Evolutionary conservation across 2,113 vertebrate species (phyloP), one percentile per base, ranked within the genome.

Genomic region (Antennarius striatus): DNA sequence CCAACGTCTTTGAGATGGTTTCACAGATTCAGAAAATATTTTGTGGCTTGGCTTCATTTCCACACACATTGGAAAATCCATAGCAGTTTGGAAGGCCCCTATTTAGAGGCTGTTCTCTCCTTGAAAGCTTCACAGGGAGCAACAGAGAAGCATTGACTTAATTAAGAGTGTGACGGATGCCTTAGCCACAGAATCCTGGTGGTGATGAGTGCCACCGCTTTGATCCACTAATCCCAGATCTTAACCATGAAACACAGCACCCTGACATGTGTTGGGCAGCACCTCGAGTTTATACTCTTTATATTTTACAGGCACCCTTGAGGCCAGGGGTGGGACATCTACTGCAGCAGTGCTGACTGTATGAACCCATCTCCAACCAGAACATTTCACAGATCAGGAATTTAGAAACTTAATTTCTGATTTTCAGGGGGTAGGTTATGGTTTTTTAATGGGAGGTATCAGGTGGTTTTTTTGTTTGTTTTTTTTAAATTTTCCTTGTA

Each of bases 151-250:
- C 80, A 78, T 51, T 68, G 84, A 78, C 80, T 82, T 90, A 88
- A 91, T 90, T 91, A 81, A 84, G 79, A 90, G 86, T 76, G 81
- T 88, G 86, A 87, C 69, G 71, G 83, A 90, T 87, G 82, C 84
- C 68, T 70, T 76, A 84, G 78, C 84, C 65, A n/a, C 88, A 86
- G 52, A 84, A 73, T 86, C 77, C 77, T 74, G 78, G 81, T 87
- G 85, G 77, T 72, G 78, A 81, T 84, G 80, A 84, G 73, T 85
- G 82, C 72, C 50, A 30, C 32, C 16, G 71, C 90, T 91, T 91
- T 91, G 90, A 91, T 91, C 89, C 84, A 83, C 81, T 85, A 87
- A 89, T 49, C 81, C 82, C 73, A 68, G 81, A 89, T 81, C 78
- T 90, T 88, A 84, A 79, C 84, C 84, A 89, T 86, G 77, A 84